These are phyloP conservation scores for Aleiodes alternator DNA, from an alignment of 2,888 invertebrate species.

Conservation along the genomic window DNA sequence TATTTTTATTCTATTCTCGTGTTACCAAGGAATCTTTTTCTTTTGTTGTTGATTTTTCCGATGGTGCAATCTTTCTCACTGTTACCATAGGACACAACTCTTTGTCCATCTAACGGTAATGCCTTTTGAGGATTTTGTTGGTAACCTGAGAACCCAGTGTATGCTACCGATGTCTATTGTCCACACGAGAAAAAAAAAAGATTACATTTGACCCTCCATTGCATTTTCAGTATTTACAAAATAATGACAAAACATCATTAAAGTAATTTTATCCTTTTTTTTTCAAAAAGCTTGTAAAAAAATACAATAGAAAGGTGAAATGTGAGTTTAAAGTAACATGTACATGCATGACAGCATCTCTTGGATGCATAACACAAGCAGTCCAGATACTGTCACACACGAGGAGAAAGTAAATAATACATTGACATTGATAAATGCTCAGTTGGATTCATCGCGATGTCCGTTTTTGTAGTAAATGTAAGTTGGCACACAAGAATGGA, in stretches of 20 bases:
- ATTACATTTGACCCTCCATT: slow-evolving; percentile 7
- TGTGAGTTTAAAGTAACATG: slow-evolving; percentile 28
- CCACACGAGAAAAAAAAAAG: slow-evolving; percentile 10
- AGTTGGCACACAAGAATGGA: background rate
- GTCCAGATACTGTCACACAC: slow-evolving; percentile 53
- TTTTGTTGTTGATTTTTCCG: slow-evolving; percentile 26
- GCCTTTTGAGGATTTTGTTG: slow-evolving; percentile 29
- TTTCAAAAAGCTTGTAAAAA: background rate
- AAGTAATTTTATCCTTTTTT: background rate
- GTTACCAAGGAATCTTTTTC: slow-evolving; percentile 32
- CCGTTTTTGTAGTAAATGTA: slow-evolving; percentile 45
- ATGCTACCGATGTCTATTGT: slow-evolving; percentile 28
- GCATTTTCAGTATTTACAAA: background rate
- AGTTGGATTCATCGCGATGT: slow-evolving; percentile 45
- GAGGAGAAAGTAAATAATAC: slow-evolving; percentile 61
- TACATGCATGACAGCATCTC: slow-evolving; percentile 42
- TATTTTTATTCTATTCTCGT: slow-evolving; percentile 14
- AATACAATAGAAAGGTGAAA: slow-evolving; percentile 5
- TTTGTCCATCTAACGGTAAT: slow-evolving; percentile 29
- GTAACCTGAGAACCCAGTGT: slow-evolving; percentile 36
- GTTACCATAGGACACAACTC: slow-evolving; percentile 29
- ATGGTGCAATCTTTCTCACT: slow-evolving; percentile 32
- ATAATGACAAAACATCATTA: background rate
- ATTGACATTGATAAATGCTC: slow-evolving; percentile 56
- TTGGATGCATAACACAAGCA: slow-evolving; percentile 51